phyloP scores from a whole-genome alignment of 2,888 invertebrate species.

The Cepaea hortensis region DNA sequence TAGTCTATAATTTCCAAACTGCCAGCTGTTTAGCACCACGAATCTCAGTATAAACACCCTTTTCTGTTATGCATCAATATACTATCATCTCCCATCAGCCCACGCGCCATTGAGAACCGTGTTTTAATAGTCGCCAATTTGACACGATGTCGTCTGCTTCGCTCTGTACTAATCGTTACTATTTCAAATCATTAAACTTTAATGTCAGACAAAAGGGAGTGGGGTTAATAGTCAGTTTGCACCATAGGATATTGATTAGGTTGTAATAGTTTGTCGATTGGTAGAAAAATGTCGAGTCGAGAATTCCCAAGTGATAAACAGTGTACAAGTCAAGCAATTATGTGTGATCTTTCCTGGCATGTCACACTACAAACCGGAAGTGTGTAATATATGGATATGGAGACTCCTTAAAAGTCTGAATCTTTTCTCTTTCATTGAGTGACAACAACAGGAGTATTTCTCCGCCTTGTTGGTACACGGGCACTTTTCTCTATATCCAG shows the following conservation, averaged over 20 bases:
- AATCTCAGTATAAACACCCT: background rate
- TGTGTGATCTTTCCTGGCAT: background rate
- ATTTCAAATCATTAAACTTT: slow-evolving; percentile 18
- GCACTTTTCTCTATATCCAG: too few species aligned
- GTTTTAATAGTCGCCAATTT: slow-evolving; percentile 12
- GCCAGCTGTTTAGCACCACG: background rate
- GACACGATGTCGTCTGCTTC: background rate
- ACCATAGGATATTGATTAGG: background rate
- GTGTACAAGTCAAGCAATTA: background rate
- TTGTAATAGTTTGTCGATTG: slow-evolving; percentile 13
- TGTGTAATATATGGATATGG: background rate
- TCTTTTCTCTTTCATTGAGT: too few species aligned
- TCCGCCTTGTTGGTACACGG: too few species aligned
- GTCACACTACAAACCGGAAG: background rate
- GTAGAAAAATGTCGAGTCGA: slow-evolving; percentile 10
- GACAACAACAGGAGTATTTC: too few species aligned
- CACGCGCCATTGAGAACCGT: background rate
- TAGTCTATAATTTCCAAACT: too few species aligned
- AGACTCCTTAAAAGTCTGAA: background rate
- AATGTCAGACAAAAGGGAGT: background rate
- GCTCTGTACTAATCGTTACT: background rate
- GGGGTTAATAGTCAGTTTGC: slow-evolving; percentile 13
- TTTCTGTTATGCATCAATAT: background rate
- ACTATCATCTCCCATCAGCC: background rate
- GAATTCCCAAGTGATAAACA: background rate